Evolutionary conservation across 2,113 vertebrate species (phyloP).

Genomic region (Caloenas nicobarica): DNA sequence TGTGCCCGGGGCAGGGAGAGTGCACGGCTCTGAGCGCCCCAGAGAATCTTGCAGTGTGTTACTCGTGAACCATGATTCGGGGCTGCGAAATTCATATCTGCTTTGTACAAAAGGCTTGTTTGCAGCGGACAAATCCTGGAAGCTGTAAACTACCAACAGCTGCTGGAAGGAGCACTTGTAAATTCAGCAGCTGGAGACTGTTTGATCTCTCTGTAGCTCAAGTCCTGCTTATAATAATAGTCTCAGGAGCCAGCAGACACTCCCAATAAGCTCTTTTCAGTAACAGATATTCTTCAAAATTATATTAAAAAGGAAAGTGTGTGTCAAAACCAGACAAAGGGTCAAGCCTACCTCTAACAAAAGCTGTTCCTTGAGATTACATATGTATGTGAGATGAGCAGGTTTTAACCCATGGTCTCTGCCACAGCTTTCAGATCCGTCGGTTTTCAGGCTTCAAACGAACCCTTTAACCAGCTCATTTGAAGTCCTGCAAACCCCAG

Average conservation of each 20-base stretch:
- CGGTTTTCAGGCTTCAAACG: slow-evolving; percentile 31
- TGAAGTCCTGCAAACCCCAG: slow-evolving; percentile 28
- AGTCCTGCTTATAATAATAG: slow-evolving; percentile 29
- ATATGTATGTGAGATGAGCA: not conserved
- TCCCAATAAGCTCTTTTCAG: slow-evolving; percentile 34
- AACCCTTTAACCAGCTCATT: not conserved
- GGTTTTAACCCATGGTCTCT: not conserved
- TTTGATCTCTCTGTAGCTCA: slow-evolving; percentile 49
- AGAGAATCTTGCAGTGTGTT: not conserved
- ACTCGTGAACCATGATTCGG: not conserved
- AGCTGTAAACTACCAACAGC: slow-evolving; percentile 35
- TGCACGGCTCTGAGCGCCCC: rapidly evolving
- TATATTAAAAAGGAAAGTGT: not conserved
- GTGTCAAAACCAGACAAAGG: slow-evolving; percentile 17
- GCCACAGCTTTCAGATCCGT: not conserved
- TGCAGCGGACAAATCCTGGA: slow-evolving; percentile 1
- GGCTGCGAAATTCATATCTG: not conserved
- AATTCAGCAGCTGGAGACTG: slow-evolving; percentile 58
- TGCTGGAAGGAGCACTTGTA: slow-evolving; percentile 30
- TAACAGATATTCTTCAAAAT: slow-evolving; percentile 29
- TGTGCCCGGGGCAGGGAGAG: rapidly evolving
- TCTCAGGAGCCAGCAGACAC: slow-evolving; percentile 33
- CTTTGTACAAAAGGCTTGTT: slow-evolving; percentile 29
- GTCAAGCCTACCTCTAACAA: slow-evolving; percentile 5
- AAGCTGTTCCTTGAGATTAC: slow-evolving; percentile 30